phyloP scores from a whole-genome alignment of 2,113 vertebrate genomes.

The Arothron firmamentum region DNA sequence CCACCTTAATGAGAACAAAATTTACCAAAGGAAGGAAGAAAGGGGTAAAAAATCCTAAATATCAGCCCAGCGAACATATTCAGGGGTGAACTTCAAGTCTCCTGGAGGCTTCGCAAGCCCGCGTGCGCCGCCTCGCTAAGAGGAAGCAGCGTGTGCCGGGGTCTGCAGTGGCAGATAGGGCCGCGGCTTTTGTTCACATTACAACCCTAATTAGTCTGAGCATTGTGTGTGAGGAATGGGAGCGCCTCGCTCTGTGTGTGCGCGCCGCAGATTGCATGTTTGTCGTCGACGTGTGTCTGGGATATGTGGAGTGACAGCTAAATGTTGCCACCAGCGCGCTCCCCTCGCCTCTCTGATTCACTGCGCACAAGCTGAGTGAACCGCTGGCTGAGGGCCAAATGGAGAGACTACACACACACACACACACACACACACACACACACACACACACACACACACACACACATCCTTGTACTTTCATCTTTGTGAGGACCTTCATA shows the following conservation, averaged over 20 bases:
- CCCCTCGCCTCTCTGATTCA: constrained; percentile 44
- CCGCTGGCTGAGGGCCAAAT: constrained; percentile 43
- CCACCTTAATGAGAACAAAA: too few relatives aligned
- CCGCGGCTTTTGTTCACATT: constrained; percentile 67
- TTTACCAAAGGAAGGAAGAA: too few relatives aligned
- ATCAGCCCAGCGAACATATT: neutral
- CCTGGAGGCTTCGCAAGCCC: neutral
- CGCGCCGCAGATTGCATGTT: neutral
- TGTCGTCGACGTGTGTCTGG: constrained; percentile 24
- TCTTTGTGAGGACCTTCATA: too few relatives aligned
- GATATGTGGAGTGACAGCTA: constrained; percentile 58
- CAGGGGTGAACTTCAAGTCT: neutral
- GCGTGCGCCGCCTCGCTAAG: constrained; percentile 34
- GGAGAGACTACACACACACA: constrained; percentile 22
- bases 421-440: too few relatives aligned
- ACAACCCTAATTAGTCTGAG: constrained; percentile 70
- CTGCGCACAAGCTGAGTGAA: constrained; percentile 44
- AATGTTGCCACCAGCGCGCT: constrained; percentile 45
- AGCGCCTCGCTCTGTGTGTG: constrained; percentile 29
- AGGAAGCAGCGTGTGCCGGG: constrained; percentile 43
- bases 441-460: too few relatives aligned
- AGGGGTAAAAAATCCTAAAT: too few relatives aligned
- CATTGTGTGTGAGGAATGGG: constrained; percentile 63
- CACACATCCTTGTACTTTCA: too few relatives aligned
- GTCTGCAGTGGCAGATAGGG: constrained; percentile 60